Base-by-base conservation (phyloP, 2,888 invertebrate species). In the Pollenia griseotomentosa region DNA sequence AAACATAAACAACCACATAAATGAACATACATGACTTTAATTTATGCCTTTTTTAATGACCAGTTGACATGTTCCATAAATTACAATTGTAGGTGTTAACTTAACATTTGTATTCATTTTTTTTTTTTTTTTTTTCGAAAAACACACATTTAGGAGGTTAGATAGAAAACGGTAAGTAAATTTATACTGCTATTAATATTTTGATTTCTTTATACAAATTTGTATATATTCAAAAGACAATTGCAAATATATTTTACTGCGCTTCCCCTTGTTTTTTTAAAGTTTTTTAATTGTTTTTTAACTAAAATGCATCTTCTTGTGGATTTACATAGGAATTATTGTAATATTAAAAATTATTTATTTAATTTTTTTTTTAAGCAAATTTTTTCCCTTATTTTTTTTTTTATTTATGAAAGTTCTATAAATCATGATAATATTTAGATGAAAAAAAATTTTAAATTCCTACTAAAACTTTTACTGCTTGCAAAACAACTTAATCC, bases 271-370 rank as follows among this genome's bases (percentile, higher is more conserved):
- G 9, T 42, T 16, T 11, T 70, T 70, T 70, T 42, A n/a, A n/a
- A 14, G 4, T 40, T 40, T 33, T 23, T 14, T 14, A 14, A 33
- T 6, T 33, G 33, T 33, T 23, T 2, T 14, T 12, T 12, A 44
- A 12, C n/a, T 48, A 19, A 12, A 42, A 57, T 71, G 16, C 42
- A 63, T 59, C 23, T 73, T 73, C 33, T 71, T 16, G 23, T 48
- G 23, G 44, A 84, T 84, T 84, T 74, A 61, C 51, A 84, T 16
- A 3, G 61, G 23, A 19, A 53, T 79, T 79, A 44, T 48, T 73
- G 40, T 80, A 19, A 48, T 48, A 51, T 80, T 80, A 48, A 48
- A 80, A 65, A 63, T 80, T 75, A 85, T 85, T 80, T 85, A 85
- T 85, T 63, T 53, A 57, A n/a, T 44, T 23, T 19, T 19, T 70